Evolutionary conservation across 2,113 vertebrate genomes (phyloP).

Genomic region (Proteles cristata): DNA sequence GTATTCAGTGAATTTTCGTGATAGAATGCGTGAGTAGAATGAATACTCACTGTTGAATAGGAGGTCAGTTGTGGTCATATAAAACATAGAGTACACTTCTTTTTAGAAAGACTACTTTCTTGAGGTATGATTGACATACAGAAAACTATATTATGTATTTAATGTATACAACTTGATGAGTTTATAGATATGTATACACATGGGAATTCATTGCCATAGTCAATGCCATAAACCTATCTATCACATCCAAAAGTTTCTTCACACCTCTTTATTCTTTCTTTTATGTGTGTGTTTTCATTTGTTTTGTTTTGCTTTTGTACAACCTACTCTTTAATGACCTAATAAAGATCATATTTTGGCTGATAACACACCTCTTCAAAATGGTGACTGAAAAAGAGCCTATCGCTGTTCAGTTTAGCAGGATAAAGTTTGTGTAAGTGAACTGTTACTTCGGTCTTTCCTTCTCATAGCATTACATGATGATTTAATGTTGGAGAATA

Average conservation of each 20-base stretch:
- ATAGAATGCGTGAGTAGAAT: neutral
- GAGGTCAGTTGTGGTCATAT: neutral
- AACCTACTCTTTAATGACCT: neutral
- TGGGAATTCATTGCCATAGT: neutral
- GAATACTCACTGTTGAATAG: neutral
- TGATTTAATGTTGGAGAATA: neutral
- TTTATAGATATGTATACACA: neutral
- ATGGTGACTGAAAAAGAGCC: neutral
- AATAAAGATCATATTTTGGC: neutral
- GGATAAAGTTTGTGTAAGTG: neutral
- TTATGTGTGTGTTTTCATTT: neutral
- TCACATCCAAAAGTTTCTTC: neutral
- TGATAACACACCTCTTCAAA: neutral
- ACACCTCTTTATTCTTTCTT: neutral
- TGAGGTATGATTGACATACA: neutral
- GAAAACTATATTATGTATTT: neutral
- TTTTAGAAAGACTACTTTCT: neutral
- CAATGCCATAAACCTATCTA: neutral
- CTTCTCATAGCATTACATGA: neutral
- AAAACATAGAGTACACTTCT: neutral
- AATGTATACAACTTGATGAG: neutral
- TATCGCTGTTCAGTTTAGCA: neutral
- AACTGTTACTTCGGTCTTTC: conserved; percentile 10
- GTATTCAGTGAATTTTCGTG: neutral
- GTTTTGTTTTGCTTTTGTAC: neutral